A percentile compares a stretch with the other conserved stretches of the same genome.
phyloP scores from a whole-genome alignment of 2,888 invertebrate genomes.

The Drosophila paracracens region DNA sequence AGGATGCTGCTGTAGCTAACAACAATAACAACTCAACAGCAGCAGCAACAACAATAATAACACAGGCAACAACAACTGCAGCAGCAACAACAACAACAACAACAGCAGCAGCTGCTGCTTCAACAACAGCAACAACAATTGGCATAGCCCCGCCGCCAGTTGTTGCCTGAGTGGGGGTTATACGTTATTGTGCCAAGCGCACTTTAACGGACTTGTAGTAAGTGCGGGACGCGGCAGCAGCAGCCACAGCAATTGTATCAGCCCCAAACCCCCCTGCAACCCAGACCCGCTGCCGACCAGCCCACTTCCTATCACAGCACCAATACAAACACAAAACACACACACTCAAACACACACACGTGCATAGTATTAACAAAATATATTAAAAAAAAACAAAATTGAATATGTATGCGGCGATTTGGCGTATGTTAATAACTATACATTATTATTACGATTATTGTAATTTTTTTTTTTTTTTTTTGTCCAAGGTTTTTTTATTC shows the following conservation, averaged over 20 bases:
- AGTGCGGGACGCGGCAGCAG: slow-evolving; percentile 54
- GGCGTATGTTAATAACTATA: slow-evolving; percentile 45
- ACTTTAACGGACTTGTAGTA: slow-evolving; percentile 81
- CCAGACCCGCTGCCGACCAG: background rate
- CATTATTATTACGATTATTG: slow-evolving; percentile 8
- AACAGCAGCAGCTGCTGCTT: slow-evolving; percentile 1
- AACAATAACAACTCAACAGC: background rate
- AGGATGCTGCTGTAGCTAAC: slow-evolving; percentile 14
- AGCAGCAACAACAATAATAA: slow-evolving; percentile 18
- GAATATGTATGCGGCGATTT: slow-evolving; percentile 36
- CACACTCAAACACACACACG: slow-evolving; percentile 18
- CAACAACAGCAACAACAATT: slow-evolving; percentile 44
- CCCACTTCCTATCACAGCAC: slow-evolving; percentile 8
- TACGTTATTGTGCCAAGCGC: slow-evolving; percentile 82
- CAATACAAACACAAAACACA: slow-evolving; percentile 17
- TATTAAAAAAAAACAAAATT: slow-evolving; percentile 8
- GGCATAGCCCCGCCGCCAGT: slow-evolving; percentile 79
- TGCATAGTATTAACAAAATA: slow-evolving; percentile 57
- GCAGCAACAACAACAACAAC: slow-evolving; percentile 11
- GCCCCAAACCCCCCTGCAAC: background rate
- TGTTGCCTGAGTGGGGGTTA: slow-evolving; percentile 84
- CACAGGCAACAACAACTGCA: slow-evolving; percentile 12
- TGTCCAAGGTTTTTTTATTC: slow-evolving; percentile 39
- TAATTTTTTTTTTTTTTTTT: slow-evolving; percentile 40
- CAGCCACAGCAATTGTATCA: background rate